Base-by-base conservation (phyloP, 30 jellyfish, hydroid and myxozoan genomes). In the Hydra vulgaris region DNA sequence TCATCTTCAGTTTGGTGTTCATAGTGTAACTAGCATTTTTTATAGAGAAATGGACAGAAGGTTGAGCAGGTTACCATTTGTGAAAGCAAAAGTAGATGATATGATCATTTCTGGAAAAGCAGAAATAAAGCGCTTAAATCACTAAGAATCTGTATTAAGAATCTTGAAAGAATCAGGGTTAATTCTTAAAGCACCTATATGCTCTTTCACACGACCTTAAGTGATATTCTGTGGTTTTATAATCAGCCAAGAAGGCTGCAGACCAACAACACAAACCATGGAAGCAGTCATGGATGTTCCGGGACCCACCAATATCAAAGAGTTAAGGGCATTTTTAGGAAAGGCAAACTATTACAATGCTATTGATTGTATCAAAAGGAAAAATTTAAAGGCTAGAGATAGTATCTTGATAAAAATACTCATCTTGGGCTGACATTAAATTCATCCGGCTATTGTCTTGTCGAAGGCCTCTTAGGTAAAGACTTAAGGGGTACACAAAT, bases 261-360 rank as follows among this genome's bases (percentile, higher is more conserved):
- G 81, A 27, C 89, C 89, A 17, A 86, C 27, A n/a, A 23, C 68
- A 23, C 52, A 52, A 25, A 87, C 71, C 52, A 19, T 87, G 25
- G 81, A 71, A 74, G 83, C 85, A 20, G 70, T 82, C 70, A 19
- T 54, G 40, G 23, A 82, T 23, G 74, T 75, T 40, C 95, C 79
- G 8, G 21, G 55, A 27, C 95, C 90, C 54, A 72, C 85, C 0
- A 83, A 82, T 76, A 89, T 77, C 53, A 82, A 84, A 15, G 92
- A 87, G 72, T 69, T 83, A 54, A 83, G 74, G 69, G 83, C 94
- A 52, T 87, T 83, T 77, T 26, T 87, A 61, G 95, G 95, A 19
- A 71, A 80, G 81, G 69, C 66, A 66, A 85, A 85, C 70, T 80
- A 61, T 54, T 85, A 71, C 72, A 69, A 52, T 71, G 80, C 86